A percentile compares a stretch with the other conserved stretches of the same genome.
These are phyloP conservation scores for Heteromyza rotundicornis DNA, from an alignment of 2,888 invertebrate genomes.

Conservation along the genomic window DNA sequence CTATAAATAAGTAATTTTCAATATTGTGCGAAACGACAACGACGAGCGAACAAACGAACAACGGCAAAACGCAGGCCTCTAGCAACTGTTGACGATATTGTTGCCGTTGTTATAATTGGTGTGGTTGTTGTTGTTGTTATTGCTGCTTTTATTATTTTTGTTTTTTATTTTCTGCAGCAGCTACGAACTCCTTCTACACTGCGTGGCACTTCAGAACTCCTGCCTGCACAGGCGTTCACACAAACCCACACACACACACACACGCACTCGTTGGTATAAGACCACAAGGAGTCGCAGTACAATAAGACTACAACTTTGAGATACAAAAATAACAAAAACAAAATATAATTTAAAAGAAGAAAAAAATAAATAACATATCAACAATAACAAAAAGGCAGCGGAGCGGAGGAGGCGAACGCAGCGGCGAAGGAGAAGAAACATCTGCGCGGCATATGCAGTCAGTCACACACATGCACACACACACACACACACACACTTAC, in stretches of 20 bases:
- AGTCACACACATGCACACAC: too few species aligned
- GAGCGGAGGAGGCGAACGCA: not conserved
- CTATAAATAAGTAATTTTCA: constrained; percentile 24
- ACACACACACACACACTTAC: too few species aligned
- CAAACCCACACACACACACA: constrained; percentile 8
- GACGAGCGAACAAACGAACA: not conserved
- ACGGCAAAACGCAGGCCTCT: not conserved
- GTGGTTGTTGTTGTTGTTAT: constrained; percentile 7
- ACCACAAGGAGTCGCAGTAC: too few species aligned
- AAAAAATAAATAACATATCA: not conserved
- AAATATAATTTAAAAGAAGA: not conserved
- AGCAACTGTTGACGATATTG: not conserved
- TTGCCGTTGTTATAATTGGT: not conserved
- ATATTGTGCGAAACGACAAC: constrained; percentile 6
- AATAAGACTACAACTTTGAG: not conserved
- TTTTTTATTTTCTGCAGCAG: constrained; percentile 44
- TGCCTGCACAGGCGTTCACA: too few species aligned
- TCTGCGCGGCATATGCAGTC: constrained; percentile 13
- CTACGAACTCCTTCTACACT: constrained; percentile 5
- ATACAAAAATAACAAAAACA: not conserved
- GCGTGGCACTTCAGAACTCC: constrained; percentile 1
- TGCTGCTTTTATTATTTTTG: constrained; percentile 36
- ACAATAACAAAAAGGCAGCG: not conserved
- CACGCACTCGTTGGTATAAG: too few species aligned
- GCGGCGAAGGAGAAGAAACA: constrained; percentile 1